Conservation (phyloP, 2,888 invertebrate species). For the Iphiclides podalirius region DNA sequence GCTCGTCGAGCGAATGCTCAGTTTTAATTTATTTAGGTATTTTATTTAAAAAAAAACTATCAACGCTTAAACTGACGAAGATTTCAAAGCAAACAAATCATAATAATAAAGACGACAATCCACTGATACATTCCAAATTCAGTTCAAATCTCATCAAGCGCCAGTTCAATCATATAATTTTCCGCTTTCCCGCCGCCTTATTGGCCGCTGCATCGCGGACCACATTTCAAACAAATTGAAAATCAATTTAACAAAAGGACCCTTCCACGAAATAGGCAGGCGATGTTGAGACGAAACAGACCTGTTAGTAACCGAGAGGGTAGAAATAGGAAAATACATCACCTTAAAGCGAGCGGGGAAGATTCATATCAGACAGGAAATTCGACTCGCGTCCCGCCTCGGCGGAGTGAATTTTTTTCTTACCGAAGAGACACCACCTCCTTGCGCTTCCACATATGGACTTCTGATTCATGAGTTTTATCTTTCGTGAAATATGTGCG, state of each 20-base stretch:
- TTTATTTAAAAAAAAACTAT: too few species aligned
- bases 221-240: conserved; percentile 78
- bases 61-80: too few species aligned
- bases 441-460: conserved; percentile 69
- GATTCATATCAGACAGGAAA: conserved; percentile 78
- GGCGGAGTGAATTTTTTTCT: conserved; percentile 70
- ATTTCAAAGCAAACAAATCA: conserved; percentile 17
- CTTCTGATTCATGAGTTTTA: conserved; percentile 78
- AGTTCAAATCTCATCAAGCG: conserved; percentile 60
- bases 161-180: conserved; percentile 66
- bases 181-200: conserved; percentile 69
- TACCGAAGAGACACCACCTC: conserved; percentile 63
- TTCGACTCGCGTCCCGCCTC: conserved; percentile 68
- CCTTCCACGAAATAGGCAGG: conserved; percentile 49
- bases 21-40: too few species aligned
- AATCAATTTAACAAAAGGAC: conserved; percentile 73
- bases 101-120: not conserved
- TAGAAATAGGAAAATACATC: conserved; percentile 77
- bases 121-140: conserved; percentile 43
- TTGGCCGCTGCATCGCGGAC: conserved; percentile 67
- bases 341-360: conserved; percentile 78
- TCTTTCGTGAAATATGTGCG: conserved; percentile 73
- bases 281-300: conserved; percentile 47
- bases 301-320: conserved; percentile 50
- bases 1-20: too few species aligned